Evolutionary conservation across 1,140 invertebrate species (phyloP).

Genomic region (Lepidurus packardi): DNA sequence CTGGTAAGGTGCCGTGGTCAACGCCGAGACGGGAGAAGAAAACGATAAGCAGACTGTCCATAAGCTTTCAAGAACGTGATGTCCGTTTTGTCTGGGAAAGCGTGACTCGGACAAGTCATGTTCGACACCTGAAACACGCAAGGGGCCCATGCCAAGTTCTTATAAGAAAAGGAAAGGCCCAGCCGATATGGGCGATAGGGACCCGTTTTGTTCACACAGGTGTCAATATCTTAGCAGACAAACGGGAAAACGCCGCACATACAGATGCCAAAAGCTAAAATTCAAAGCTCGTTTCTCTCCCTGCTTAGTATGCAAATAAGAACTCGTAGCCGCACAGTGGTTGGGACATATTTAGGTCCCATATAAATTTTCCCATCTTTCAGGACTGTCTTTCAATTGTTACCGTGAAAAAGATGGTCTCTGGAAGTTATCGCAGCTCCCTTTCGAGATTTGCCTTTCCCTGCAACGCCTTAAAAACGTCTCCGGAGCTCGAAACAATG

Average conservation of each 20-base stretch:
- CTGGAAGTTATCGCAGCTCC: neutral
- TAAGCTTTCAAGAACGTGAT: conserved; percentile 16
- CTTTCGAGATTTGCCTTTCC: neutral
- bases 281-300: neutral
- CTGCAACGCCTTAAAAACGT: neutral
- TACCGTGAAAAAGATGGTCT: neutral
- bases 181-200: neutral
- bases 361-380: neutral
- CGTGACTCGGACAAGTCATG: conserved; percentile 18
- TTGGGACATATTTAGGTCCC: neutral
- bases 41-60: neutral
- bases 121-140: conserved; percentile 12
- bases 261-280: neutral
- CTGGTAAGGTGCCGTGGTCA: neutral
- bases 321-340: neutral
- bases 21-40: neutral
- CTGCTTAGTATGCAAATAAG: conserved; percentile 15
- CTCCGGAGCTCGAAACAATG: neutral
- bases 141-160: neutral
- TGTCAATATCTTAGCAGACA: conserved; percentile 19
- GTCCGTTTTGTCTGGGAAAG: conserved; percentile 16
- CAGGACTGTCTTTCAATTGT: neutral
- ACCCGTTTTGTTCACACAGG: conserved; percentile 1
- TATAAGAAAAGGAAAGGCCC: neutral
- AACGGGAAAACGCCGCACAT: neutral